Evolutionary conservation across 2,888 invertebrate genomes (phyloP).

Genomic region (Tachina grossa): DNA sequence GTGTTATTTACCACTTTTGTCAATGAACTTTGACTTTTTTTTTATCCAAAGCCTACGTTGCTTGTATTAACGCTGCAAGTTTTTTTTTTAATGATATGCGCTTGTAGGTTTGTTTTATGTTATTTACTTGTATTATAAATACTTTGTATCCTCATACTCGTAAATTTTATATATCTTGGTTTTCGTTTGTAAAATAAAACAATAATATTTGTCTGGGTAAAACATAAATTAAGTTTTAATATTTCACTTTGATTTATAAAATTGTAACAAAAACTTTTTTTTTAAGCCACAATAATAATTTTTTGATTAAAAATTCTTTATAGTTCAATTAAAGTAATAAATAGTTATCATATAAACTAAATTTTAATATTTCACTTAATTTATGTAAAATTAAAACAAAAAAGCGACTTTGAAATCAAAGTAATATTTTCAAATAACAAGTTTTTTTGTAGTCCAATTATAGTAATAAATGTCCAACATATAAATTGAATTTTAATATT

Average conservation of each 20-base stretch:
- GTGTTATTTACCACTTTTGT: constrained; percentile 68
- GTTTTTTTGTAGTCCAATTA: too few relatives aligned
- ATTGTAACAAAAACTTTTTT: neutral
- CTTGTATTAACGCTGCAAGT: constrained; percentile 31
- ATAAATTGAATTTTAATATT: too few relatives aligned
- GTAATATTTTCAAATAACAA: too few relatives aligned
- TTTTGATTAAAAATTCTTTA: too few relatives aligned
- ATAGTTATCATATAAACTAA: too few relatives aligned
- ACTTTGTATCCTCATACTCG: constrained; percentile 1
- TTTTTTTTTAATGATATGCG: constrained; percentile 54
- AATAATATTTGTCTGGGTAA: too few relatives aligned
- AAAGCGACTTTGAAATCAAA: too few relatives aligned
- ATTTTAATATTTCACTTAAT: too few relatives aligned
- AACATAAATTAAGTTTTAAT: constrained; percentile 25
- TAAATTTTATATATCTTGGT: neutral
- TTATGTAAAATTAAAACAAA: too few relatives aligned
- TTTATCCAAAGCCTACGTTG: neutral
- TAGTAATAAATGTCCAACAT: too few relatives aligned
- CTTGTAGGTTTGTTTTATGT: neutral
- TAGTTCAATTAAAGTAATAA: too few relatives aligned
- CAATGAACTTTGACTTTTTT: constrained; percentile 68
- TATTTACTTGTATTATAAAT: constrained; percentile 23
- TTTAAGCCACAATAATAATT: too few relatives aligned
- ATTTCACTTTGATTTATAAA: constrained; percentile 54
- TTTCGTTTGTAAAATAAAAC: neutral